Evolutionary conservation across 2,888 invertebrate species (phyloP).

Genomic region (Timema cristinae): DNA sequence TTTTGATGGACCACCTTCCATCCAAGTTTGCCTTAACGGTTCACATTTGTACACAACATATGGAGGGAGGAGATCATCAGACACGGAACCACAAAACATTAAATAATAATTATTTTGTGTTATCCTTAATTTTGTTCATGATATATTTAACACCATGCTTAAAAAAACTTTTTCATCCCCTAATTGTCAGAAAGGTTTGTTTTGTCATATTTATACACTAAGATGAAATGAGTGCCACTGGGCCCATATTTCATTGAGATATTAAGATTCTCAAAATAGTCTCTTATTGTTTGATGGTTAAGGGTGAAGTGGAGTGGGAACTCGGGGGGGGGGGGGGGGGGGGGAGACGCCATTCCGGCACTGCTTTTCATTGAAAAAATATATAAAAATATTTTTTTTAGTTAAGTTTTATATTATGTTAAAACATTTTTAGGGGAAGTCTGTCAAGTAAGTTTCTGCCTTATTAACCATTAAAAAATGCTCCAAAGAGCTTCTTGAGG

Average conservation of each 20-base stretch:
- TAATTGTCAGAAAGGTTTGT: constrained; percentile 13
- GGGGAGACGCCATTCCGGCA: too few relatives aligned
- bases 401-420: too few relatives aligned
- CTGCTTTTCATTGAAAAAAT: too few relatives aligned
- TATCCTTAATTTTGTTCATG: neutral
- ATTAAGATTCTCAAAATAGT: constrained; percentile 13
- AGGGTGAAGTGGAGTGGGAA: too few relatives aligned
- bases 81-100: constrained; percentile 17
- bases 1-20: constrained; percentile 14
- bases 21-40: constrained; percentile 1
- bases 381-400: too few relatives aligned
- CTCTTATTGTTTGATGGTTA: neutral
- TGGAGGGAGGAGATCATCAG: constrained; percentile 1
- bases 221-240: too few relatives aligned
- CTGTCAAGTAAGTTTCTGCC: too few relatives aligned
- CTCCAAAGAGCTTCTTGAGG: too few relatives aligned
- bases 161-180: constrained; percentile 9
- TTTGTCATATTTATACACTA: constrained; percentile 15
- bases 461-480: too few relatives aligned
- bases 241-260: neutral
- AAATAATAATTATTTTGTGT: constrained; percentile 1
- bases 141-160: constrained; percentile 13
- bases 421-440: too few relatives aligned
- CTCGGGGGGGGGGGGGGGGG: too few relatives aligned
- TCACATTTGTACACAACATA: constrained; percentile 6